A percentile compares a stretch with the other conserved stretches of the same genome.
These are phyloP conservation scores for Rhinoraja longicauda DNA, from an alignment of 2,797 vertebrate genomes.

Conservation along the genomic window DNA sequence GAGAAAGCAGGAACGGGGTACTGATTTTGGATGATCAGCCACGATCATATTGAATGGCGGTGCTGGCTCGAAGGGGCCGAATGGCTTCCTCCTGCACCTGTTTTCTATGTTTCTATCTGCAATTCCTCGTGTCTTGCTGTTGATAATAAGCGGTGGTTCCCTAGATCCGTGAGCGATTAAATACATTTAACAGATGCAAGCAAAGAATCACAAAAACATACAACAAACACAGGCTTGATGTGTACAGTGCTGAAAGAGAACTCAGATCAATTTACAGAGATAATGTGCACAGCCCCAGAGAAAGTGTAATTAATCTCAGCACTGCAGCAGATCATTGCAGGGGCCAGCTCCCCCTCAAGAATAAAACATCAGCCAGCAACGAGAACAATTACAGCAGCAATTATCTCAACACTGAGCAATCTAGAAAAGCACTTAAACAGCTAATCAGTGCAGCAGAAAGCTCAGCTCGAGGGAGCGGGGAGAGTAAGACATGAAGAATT, in stretches of 20 bases:
- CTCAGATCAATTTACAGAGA: background rate
- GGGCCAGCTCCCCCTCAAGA: background rate
- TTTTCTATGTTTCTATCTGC: too few relatives aligned
- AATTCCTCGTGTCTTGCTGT: background rate
- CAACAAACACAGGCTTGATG: background rate
- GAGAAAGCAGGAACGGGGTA: too few relatives aligned
- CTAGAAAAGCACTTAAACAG: slow-evolving; percentile 7
- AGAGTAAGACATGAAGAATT: background rate
- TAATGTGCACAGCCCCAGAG: background rate
- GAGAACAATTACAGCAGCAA: background rate
- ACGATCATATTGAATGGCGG: too few relatives aligned
- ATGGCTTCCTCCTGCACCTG: too few relatives aligned
- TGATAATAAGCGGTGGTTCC: background rate
- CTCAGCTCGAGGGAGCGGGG: background rate
- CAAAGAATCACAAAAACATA: background rate
- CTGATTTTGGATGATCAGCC: too few relatives aligned
- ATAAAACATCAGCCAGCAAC: background rate
- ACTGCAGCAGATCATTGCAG: background rate
- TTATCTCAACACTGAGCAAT: slow-evolving; percentile 6
- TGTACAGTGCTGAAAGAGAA: background rate
- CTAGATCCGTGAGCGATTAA: background rate
- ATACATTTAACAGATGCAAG: too few relatives aligned
- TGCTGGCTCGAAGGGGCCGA: too few relatives aligned
- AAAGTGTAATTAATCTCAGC: background rate
- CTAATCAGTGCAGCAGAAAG: background rate